These are phyloP conservation scores for Geophilus truncorum DNA, from an alignment of 2,888 invertebrate species.

Conservation along the genomic window DNA sequence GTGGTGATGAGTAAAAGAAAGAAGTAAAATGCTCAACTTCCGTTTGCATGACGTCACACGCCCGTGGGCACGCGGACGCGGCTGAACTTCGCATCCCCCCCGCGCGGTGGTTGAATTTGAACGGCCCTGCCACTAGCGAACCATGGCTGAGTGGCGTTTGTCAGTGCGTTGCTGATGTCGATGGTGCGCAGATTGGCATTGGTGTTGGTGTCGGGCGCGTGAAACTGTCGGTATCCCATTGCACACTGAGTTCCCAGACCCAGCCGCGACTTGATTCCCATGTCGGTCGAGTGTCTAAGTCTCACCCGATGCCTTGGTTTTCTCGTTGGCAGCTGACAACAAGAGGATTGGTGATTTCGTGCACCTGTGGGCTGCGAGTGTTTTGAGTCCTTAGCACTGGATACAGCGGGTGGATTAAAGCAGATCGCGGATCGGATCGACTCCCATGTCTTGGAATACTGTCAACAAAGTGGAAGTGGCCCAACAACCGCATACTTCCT, in stretches of 20 bases:
- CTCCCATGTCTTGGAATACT: conserved; percentile 33
- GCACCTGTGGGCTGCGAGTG: background rate
- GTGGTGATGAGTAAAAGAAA: background rate
- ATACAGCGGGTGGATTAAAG: background rate
- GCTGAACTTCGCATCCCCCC: background rate
- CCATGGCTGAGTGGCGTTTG: background rate
- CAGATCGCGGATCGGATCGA: background rate
- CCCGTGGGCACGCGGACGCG: background rate
- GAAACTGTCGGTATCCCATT: background rate
- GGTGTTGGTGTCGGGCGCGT: background rate
- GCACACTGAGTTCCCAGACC: no score
- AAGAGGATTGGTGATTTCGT: background rate
- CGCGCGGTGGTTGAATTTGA: background rate
- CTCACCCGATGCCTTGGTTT: background rate
- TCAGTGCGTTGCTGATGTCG: background rate
- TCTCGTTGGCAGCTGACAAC: background rate
- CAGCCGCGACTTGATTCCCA: background rate
- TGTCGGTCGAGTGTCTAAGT: background rate
- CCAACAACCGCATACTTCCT: conserved; percentile 31
- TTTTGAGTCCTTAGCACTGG: background rate
- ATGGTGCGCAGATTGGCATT: background rate
- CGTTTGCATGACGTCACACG: background rate
- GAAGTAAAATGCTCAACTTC: background rate
- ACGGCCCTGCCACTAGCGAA: background rate
- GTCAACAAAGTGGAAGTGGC: conserved; percentile 33